Conservation (phyloP, 2,888 invertebrate species). For the Conomelus anceps region DNA sequence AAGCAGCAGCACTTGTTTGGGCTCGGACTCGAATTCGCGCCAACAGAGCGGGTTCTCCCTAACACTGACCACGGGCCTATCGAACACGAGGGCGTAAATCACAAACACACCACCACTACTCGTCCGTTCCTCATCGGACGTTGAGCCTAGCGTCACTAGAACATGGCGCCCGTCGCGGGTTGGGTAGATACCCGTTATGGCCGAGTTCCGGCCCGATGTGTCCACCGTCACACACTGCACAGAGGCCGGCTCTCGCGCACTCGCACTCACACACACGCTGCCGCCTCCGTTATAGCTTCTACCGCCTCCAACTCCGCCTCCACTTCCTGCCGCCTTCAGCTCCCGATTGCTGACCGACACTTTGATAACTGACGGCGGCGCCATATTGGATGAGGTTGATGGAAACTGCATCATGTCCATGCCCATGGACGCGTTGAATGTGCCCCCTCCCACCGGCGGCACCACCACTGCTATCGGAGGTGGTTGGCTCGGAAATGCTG, state of each 20-base stretch:
- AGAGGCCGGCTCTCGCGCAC: conserved; percentile 19
- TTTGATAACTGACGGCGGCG: conserved; percentile 15
- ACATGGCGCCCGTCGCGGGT: conserved; percentile 63
- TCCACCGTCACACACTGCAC: conserved; percentile 17
- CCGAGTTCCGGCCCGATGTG: conserved; percentile 6
- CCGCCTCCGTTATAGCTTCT: neutral
- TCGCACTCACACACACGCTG: neutral
- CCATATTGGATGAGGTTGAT: conserved; percentile 23
- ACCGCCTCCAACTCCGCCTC: neutral
- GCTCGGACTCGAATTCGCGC: conserved; percentile 17
- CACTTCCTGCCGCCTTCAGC: conserved; percentile 13
- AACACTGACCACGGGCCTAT: conserved; percentile 23
- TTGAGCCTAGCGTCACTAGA: conserved; percentile 51
- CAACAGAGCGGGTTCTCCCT: conserved; percentile 24
- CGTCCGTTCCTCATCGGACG: conserved; percentile 33
- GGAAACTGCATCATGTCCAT: conserved; percentile 23
- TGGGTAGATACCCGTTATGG: conserved; percentile 44
- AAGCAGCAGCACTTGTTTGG: conserved; percentile 27
- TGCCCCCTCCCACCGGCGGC: conserved; percentile 28
- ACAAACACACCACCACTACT: conserved; percentile 46
- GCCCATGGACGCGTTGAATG: conserved; percentile 26
- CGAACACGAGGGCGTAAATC: conserved; percentile 51
- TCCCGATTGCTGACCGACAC: conserved; percentile 15
- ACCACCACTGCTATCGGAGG: conserved; percentile 20
- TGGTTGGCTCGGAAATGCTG: neutral